Conservation (phyloP, 2,888 invertebrate genomes). For the Drosophila phalerata region DNA sequence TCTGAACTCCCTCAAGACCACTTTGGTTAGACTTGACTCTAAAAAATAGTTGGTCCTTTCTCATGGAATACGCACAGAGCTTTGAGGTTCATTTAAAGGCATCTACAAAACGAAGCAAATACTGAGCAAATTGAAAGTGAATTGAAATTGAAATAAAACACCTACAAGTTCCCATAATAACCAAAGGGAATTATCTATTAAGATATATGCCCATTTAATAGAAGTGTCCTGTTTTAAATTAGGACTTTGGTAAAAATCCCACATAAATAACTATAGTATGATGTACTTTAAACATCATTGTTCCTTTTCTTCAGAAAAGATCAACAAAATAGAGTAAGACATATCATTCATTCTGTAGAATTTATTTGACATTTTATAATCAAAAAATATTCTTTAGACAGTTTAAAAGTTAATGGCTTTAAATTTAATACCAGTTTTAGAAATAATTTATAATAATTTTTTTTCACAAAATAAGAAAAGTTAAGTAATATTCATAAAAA, state of each 20-base stretch:
- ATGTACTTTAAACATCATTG: neutral
- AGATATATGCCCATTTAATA: neutral
- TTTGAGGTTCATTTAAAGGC: neutral
- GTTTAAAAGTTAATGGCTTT: too few relatives aligned
- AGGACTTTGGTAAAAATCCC: neutral
- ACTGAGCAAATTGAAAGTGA: neutral
- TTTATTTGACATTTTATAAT: too few relatives aligned
- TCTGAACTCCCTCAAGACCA: neutral
- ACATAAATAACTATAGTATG: neutral
- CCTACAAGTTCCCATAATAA: neutral
- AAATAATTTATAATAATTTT: too few relatives aligned
- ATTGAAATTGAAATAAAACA: neutral
- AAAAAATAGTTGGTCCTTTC: slow-evolving; percentile 2
- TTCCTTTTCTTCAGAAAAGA: too few relatives aligned
- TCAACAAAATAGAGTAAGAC: too few relatives aligned
- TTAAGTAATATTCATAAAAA: too few relatives aligned
- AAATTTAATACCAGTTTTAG: too few relatives aligned
- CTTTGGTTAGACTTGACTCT: neutral
- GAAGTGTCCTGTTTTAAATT: neutral
- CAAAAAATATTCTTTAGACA: too few relatives aligned
- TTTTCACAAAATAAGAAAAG: too few relatives aligned
- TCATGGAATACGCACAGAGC: neutral
- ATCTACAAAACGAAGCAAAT: neutral
- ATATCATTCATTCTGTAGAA: too few relatives aligned
- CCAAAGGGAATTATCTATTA: neutral